Evolutionary conservation across 2,113 vertebrate species (phyloP), one percentile per base, ranked within the genome.

Genomic region (Atlantisia rogersi): DNA sequence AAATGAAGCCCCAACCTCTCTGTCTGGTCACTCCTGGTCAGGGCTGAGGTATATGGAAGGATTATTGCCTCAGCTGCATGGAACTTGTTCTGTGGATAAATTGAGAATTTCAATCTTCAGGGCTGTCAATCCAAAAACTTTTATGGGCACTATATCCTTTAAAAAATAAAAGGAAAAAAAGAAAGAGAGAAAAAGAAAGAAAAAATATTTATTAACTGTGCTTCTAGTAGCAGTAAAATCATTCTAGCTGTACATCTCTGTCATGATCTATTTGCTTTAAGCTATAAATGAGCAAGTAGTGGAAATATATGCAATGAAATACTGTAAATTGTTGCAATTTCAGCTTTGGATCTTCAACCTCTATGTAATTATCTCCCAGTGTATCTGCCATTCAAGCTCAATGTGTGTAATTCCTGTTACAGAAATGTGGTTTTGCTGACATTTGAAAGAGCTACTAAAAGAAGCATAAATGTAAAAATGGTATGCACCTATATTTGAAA

Each of bases 51-150:
- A 90, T 80, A 80, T 39, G 60, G 84, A 89, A 80, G 32, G 90
- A 93, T 95, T 97, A 96, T 96, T 92, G 77, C 68, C 14, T 92
- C 65, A 71, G 74, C 55, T 73, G 37, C 44, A 71, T 44, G 18
- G 24, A 85, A 56, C 63, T 80, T 78, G 35, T 69, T 86, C 64
- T 67, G 50, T 2, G 9, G 82, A 84, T 94, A 97, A 92, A 96
- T 52, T 94, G 70, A 94, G 92, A 80, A 94, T 90, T 96, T 96
- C 92, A 95, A 53, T 96, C 88, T 93, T 90, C 86, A 3, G 3
- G 25, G 55, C 58, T 96, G 90, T 94, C 95, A 97, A 68, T 81
- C 69, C 29, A 82, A 90, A 96, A 94, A 75, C 76, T 44, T 94
- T 88, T 90, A 88, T 62, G 55, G 52, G 39, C 12, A 52, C 13